Evolutionary conservation across 2,888 invertebrate species (phyloP), one percentile per base, ranked within the genome.

Genomic region (Phragmatobia fuliginosa): DNA sequence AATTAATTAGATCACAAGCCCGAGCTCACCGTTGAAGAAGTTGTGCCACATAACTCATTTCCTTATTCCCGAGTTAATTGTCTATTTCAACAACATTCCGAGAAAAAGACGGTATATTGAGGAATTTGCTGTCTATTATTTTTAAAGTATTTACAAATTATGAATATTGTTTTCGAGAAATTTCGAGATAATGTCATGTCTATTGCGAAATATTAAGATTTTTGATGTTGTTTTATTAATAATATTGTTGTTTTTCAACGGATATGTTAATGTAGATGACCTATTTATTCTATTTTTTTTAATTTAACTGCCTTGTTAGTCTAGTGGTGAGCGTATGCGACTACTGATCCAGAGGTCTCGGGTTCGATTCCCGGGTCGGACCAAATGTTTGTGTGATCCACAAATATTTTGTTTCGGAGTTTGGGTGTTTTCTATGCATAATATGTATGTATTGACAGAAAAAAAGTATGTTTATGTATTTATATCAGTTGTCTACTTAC

Each of bases 1-100:
- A 79, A 80, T 67, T 88, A 86, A 88, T 88, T 85, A 86, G 86
- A 85, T 86, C 81, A 84, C 83, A 81, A 79, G 84, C 82, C 81
- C 78, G 79, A 81, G 72, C 68, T 75, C 69, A 71, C 77, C 74
- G 70, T 41, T 66, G 62, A 63, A 76, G 45, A 78, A 81, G 78
- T 80, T 80, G 80, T 77, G 78, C 74, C 73, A 76, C 77, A 83
- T 84, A 81, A 75, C 74, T 75, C 81, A 82, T 79, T 85, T 86
- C 87, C 85, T 87, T 80, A 83, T 83, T 83, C 80, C 72, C 76
- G 36, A n/a, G 62, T 66, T 81, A 84, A 87, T 82, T 83, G 83
- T 69, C 59, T 65, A 65, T 71, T 71, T 68, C 67, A 68, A 65
- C 64, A 71, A 66, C 65, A 68, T 71, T 71, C 71, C 32, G 28